These are phyloP conservation scores for Aleiodes leptofemur DNA, from an alignment of 2,888 invertebrate species.

Conservation along the genomic window DNA sequence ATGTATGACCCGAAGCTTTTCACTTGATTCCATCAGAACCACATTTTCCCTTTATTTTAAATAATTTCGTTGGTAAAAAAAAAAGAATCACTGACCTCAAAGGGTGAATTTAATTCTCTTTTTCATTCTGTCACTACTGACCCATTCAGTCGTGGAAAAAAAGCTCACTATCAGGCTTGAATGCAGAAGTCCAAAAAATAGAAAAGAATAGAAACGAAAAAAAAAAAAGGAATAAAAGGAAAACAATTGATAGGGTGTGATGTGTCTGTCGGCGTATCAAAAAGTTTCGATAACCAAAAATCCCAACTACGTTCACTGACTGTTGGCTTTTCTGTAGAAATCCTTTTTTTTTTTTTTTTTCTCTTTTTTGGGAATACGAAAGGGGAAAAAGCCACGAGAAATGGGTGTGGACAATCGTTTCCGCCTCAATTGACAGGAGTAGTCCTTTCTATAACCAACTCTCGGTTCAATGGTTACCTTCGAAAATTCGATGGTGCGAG, in stretches of 20 bases:
- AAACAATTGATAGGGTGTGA: neutral
- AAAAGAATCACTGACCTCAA: too few species aligned
- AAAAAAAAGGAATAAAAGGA: conserved; percentile 10
- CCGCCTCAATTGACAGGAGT: conserved; percentile 29
- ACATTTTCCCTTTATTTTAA: too few species aligned
- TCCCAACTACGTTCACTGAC: conserved; percentile 4
- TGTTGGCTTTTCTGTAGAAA: neutral
- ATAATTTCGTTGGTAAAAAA: too few species aligned
- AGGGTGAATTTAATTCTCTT: too few species aligned
- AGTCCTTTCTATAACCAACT: conserved; percentile 32
- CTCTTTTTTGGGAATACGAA: neutral
- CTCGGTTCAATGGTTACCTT: conserved; percentile 26
- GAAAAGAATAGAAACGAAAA: conserved; percentile 17
- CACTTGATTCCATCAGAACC: too few species aligned
- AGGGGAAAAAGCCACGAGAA: conserved; percentile 22
- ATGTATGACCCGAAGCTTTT: too few species aligned
- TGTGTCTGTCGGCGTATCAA: conserved; percentile 22
- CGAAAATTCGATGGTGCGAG: conserved; percentile 25
- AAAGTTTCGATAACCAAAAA: conserved; percentile 37
- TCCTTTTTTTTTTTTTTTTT: too few species aligned
- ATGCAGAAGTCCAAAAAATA: neutral
- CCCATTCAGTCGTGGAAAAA: too few species aligned
- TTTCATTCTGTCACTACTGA: too few species aligned
- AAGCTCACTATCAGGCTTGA: too few species aligned
- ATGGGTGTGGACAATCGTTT: conserved; percentile 29